Evolutionary conservation across 30 jellyfish, hydroid and myxozoan genomes (phyloP).

Genomic region (Mastigias papua): DNA sequence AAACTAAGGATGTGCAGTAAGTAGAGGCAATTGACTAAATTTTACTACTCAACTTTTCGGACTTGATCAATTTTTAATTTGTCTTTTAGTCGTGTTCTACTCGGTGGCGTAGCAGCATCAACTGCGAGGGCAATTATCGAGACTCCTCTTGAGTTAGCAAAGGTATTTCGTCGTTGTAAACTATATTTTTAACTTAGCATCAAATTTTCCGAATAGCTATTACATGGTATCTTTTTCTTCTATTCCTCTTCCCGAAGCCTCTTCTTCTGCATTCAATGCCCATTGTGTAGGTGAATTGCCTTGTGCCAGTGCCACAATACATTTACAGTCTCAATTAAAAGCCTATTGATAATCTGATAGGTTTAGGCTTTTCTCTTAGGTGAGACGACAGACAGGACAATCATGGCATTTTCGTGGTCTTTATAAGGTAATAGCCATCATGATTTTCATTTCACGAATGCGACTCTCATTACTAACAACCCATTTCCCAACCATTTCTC

Average conservation of each 20-base stretch:
- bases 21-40: too few species aligned
- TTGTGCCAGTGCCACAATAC: too few species aligned
- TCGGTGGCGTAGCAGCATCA: constrained; percentile 95
- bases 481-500: not conserved
- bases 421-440: constrained; percentile 59
- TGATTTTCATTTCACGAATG: not conserved
- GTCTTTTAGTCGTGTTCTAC: constrained; percentile 81
- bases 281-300: too few species aligned
- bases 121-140: constrained; percentile 93
- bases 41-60: not conserved
- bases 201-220: too few species aligned
- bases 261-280: too few species aligned
- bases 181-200: too few species aligned
- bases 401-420: constrained; percentile 88
- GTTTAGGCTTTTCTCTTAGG: constrained; percentile 15
- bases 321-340: too few species aligned
- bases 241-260: too few species aligned
- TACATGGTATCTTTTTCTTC: too few species aligned
- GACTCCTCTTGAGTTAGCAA: constrained; percentile 92
- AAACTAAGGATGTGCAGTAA: too few species aligned
- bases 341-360: not conserved
- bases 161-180: constrained; percentile 38
- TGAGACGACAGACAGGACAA: constrained; percentile 93
- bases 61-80: not conserved
- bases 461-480: not conserved